Conservation (phyloP, 2,888 invertebrate genomes). For the Heterodera filipjevi region DNA sequence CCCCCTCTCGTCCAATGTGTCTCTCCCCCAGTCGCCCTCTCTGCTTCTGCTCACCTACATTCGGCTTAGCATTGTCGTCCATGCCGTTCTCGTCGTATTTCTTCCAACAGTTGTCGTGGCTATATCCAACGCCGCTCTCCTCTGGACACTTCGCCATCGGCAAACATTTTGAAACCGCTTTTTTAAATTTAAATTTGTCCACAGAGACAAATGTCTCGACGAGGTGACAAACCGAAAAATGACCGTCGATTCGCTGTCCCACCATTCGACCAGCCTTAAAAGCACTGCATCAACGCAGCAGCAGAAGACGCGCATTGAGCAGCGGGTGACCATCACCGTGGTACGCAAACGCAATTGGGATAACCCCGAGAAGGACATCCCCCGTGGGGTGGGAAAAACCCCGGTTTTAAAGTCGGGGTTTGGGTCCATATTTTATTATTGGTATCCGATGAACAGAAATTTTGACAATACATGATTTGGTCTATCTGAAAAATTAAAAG, state of each 20-base stretch:
- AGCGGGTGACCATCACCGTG: constrained; percentile 20
- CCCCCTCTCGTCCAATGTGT: constrained; percentile 36
- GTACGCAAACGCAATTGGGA: constrained; percentile 6
- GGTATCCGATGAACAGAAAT: no score
- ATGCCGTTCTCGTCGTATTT: constrained; percentile 51
- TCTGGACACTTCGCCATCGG: constrained; percentile 19
- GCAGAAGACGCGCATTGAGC: constrained; percentile 10
- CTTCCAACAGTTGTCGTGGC: constrained; percentile 39
- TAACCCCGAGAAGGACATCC: no score
- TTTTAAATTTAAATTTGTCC: background rate
- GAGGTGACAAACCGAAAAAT: background rate
- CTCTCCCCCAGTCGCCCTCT: constrained; percentile 41
- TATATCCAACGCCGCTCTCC: constrained; percentile 16
- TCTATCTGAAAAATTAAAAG: no score
- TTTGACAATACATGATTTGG: no score
- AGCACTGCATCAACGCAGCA: background rate
- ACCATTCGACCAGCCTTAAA: background rate
- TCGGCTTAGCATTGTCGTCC: constrained; percentile 49
- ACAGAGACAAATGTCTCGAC: background rate
- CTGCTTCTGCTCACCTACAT: constrained; percentile 48
- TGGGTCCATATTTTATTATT: no score
- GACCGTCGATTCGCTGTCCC: background rate
- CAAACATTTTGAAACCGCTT: background rate
- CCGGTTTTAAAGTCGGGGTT: no score
- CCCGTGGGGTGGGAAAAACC: no score